phyloP scores from a whole-genome alignment of 2,888 invertebrate species.

The Linyphia triangularis region DNA sequence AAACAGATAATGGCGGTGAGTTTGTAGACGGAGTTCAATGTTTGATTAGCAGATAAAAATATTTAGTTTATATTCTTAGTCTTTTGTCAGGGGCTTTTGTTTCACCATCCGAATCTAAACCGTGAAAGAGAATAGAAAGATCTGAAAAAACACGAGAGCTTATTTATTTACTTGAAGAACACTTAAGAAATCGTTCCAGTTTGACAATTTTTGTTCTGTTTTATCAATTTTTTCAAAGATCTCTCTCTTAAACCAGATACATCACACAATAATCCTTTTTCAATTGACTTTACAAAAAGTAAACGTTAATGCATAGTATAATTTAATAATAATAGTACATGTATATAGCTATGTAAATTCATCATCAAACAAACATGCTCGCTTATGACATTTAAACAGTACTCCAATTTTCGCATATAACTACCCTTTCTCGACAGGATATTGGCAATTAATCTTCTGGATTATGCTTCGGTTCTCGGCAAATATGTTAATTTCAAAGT shows the following conservation, averaged over 20 bases:
- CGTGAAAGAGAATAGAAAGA: background rate
- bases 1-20: constrained; percentile 73
- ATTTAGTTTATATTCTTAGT: background rate
- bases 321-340: too few relatives aligned
- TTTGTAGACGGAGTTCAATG: background rate
- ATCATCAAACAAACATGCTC: constrained; percentile 41
- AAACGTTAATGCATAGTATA: too few relatives aligned
- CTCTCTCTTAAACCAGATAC: too few relatives aligned
- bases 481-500: constrained; percentile 68
- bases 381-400: constrained; percentile 35
- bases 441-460: constrained; percentile 45
- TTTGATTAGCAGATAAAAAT: background rate
- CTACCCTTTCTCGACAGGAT: constrained; percentile 41
- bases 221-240: too few relatives aligned
- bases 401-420: constrained; percentile 48
- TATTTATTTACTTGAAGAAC: too few relatives aligned
- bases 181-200: background rate
- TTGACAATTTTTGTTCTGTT: background rate
- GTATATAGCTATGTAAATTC: too few relatives aligned
- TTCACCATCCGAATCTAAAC: background rate
- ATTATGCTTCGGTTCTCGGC: constrained; percentile 13
- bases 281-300: too few relatives aligned
- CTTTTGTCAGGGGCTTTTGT: background rate
- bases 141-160: background rate
- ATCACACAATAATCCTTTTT: too few relatives aligned